These are phyloP conservation scores for Pholis gunnellus DNA, from an alignment of 2,113 vertebrate species.

Conservation along the genomic window DNA sequence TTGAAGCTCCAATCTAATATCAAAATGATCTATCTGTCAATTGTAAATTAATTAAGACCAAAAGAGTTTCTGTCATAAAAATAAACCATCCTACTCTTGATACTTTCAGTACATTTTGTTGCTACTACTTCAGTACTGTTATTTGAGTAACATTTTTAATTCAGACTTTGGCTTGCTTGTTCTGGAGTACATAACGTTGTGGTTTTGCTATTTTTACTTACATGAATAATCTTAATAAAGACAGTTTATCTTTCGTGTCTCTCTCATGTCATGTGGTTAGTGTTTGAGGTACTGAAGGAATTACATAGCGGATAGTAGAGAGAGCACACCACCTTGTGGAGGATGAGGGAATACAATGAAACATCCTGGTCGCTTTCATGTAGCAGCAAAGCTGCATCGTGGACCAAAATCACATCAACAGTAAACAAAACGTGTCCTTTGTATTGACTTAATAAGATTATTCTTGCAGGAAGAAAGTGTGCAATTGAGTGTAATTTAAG, in stretches of 20 bases:
- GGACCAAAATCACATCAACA: slow-evolving; percentile 1
- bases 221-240: neutral
- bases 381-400: neutral
- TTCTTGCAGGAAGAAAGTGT: neutral
- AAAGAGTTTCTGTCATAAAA: too few species aligned
- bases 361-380: neutral
- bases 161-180: neutral
- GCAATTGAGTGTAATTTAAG: neutral
- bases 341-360: neutral
- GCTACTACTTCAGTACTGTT: neutral
- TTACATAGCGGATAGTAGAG: neutral
- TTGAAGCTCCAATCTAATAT: too few species aligned
- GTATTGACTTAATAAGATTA: neutral
- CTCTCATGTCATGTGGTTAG: neutral
- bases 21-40: too few species aligned
- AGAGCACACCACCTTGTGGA: slow-evolving; percentile 29
- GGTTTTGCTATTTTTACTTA: neutral
- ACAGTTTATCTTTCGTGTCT: neutral
- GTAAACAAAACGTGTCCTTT: neutral
- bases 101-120: too few species aligned
- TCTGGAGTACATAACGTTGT: neutral
- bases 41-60: too few species aligned
- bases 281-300: neutral
- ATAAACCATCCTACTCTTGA: too few species aligned
- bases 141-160: neutral